These are phyloP conservation scores for Hyles euphorbiae DNA, from an alignment of 1,140 invertebrate genomes.

Conservation along the genomic window DNA sequence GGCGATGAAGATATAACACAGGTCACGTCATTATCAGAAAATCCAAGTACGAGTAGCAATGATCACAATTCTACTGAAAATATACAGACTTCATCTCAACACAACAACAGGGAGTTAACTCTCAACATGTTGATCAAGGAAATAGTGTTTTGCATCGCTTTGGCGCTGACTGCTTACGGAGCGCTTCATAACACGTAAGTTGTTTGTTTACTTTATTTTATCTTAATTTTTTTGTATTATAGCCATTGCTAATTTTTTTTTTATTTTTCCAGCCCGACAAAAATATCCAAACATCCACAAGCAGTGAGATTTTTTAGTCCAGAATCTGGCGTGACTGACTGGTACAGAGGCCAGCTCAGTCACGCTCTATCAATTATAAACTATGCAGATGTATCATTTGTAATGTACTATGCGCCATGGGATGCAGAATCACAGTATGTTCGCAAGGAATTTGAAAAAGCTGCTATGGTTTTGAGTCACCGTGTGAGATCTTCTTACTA, in stretches of 20 bases:
- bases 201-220: conserved; percentile 11
- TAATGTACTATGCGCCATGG: conserved; percentile 95
- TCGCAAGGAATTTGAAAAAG: conserved; percentile 83
- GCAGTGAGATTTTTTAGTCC: conserved; percentile 82
- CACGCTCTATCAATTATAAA: conserved; percentile 78
- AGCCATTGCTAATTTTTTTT: not conserved
- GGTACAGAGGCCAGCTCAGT: conserved; percentile 82
- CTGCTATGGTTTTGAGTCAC: conserved; percentile 82
- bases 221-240: not conserved
- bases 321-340: conserved; percentile 81
- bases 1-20: conserved; percentile 61
- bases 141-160: conserved; percentile 69
- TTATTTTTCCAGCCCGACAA: conserved; percentile 78
- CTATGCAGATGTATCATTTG: conserved; percentile 82
- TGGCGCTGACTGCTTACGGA: conserved; percentile 75
- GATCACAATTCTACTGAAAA: conserved; percentile 45
- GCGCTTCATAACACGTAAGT: conserved; percentile 80
- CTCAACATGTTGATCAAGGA: conserved; percentile 70
- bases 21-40: conserved; percentile 59
- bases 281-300: conserved; percentile 79
- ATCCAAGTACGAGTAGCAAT: conserved; percentile 52
- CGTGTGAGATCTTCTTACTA: conserved; percentile 72
- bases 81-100: conserved; percentile 46
- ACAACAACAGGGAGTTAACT: conserved; percentile 57
- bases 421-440: conserved; percentile 86